These are phyloP conservation scores for Leptopilina syphax DNA, from an alignment of 2,888 invertebrate genomes.

Conservation along the genomic window DNA sequence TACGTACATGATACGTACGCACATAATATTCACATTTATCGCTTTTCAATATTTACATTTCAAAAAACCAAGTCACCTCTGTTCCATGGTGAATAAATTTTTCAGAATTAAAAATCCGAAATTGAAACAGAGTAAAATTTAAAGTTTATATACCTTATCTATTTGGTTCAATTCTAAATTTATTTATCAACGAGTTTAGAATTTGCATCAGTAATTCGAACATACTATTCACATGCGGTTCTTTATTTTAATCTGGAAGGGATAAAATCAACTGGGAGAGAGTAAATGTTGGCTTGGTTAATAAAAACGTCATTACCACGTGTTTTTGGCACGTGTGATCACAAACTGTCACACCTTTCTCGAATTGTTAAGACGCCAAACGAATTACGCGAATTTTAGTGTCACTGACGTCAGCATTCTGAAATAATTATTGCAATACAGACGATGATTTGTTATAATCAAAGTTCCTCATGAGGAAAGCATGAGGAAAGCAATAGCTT, in stretches of 20 bases:
- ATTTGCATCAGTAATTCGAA: too few species aligned
- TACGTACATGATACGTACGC: background rate
- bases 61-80: too few species aligned
- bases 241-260: constrained; percentile 58
- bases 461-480: too few species aligned
- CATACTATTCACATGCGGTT: constrained; percentile 57
- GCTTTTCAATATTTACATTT: background rate
- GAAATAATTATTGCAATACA: background rate
- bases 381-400: background rate
- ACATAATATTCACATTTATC: constrained; percentile 3
- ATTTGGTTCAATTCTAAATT: too few species aligned
- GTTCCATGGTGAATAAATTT: too few species aligned
- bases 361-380: constrained; percentile 16
- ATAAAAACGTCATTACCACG: constrained; percentile 56
- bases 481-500: too few species aligned
- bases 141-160: too few species aligned
- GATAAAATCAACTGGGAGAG: constrained; percentile 39
- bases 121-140: too few species aligned
- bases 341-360: constrained; percentile 39
- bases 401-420: constrained; percentile 4
- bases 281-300: constrained; percentile 54
- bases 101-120: too few species aligned
- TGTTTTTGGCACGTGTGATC: constrained; percentile 59
- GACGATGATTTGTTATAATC: too few species aligned
- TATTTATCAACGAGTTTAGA: too few species aligned